Evolutionary conservation across 2,888 invertebrate species (phyloP).

Genomic region (Xanthia togata): DNA sequence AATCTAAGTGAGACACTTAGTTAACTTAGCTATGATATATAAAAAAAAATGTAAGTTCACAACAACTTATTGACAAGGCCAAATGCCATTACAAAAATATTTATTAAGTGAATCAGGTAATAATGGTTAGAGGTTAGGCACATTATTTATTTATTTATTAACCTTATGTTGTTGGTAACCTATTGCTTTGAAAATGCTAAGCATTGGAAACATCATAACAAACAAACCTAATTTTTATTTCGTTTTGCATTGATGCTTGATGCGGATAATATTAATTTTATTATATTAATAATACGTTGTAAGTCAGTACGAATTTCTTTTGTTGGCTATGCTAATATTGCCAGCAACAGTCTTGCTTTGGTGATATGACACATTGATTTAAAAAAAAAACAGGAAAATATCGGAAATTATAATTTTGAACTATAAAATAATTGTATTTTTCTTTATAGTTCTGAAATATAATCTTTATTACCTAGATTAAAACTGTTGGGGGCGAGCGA

Average conservation of each 20-base stretch:
- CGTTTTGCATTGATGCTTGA: not conserved
- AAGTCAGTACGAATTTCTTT: not conserved
- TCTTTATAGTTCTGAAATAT: not conserved
- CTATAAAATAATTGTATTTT: not conserved
- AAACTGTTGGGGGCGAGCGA: conserved; percentile 94
- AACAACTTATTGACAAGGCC: not conserved
- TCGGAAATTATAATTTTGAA: not conserved
- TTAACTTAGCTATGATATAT: too few species aligned
- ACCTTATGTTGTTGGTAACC: not conserved
- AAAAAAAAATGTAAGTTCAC: not conserved
- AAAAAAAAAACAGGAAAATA: not conserved
- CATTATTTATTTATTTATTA: not conserved
- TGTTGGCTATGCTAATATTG: not conserved
- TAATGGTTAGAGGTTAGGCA: not conserved
- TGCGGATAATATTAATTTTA: too few species aligned
- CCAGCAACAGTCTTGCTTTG: not conserved
- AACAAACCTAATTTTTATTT: not conserved
- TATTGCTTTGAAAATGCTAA: not conserved
- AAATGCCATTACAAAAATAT: not conserved
- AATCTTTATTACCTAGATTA: conserved; percentile 83
- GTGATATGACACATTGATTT: not conserved
- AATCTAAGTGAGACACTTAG: too few species aligned
- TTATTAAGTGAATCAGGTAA: not conserved
- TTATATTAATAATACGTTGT: not conserved
- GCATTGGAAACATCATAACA: not conserved